These are phyloP conservation scores for Podiceps cristatus DNA, from an alignment of 2,113 vertebrate species.

Conservation along the genomic window DNA sequence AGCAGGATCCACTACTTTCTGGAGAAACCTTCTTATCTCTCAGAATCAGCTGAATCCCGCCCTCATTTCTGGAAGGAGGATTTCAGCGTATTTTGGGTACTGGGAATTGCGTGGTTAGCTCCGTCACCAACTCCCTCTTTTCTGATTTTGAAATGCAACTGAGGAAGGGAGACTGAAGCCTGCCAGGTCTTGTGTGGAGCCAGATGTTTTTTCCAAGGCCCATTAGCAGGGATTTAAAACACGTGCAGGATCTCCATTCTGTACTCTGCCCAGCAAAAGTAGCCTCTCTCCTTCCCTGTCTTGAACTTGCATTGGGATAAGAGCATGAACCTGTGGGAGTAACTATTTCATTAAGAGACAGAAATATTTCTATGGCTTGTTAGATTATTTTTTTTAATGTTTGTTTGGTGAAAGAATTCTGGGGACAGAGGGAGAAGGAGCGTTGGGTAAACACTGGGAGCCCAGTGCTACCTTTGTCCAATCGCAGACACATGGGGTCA, in stretches of 20 bases:
- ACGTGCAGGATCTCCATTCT: neutral
- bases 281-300: neutral
- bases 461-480: neutral
- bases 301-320: neutral
- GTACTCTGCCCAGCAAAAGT: neutral
- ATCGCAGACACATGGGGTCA: neutral
- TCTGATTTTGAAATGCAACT: neutral
- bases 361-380: conserved; percentile 3
- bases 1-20: neutral
- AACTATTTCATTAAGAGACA: neutral
- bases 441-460: neutral
- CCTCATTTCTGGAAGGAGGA: neutral
- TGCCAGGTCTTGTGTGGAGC: neutral
- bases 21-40: neutral
- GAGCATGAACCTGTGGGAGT: neutral
- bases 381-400: neutral
- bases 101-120: neutral
- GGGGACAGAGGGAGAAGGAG: neutral
- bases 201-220: neutral
- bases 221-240: neutral
- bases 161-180: neutral
- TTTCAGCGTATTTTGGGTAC: neutral
- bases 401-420: conserved; percentile 55
- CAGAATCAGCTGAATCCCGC: neutral
- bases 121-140: neutral